Conservation (phyloP, 1,140 invertebrate species). For the Epicauta chinensis region DNA sequence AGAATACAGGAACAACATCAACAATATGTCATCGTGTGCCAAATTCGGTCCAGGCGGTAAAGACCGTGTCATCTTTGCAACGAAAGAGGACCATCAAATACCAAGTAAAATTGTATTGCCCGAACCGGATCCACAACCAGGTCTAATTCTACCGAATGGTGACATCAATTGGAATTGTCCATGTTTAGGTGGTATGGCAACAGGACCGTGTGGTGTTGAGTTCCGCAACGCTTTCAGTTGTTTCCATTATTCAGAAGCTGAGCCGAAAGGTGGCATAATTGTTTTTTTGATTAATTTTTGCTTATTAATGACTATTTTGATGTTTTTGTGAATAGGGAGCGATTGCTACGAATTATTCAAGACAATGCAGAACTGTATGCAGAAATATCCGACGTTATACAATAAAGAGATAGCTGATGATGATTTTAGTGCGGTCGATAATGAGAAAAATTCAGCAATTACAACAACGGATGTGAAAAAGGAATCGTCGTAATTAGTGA, state of each 20-base stretch:
- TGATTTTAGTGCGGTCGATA: slow-evolving; percentile 39
- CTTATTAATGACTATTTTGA: slow-evolving; percentile 4
- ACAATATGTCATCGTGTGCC: slow-evolving; percentile 45
- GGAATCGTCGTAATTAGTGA: neutral
- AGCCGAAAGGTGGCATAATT: slow-evolving; percentile 47
- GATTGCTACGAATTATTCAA: slow-evolving; percentile 89
- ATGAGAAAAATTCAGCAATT: slow-evolving; percentile 11
- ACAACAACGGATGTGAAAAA: neutral
- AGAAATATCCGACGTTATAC: slow-evolving; percentile 81
- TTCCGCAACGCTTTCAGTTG: slow-evolving; percentile 93
- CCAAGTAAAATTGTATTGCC: slow-evolving; percentile 69
- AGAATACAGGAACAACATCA: too few relatives aligned
- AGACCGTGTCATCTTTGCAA: slow-evolving; percentile 78
- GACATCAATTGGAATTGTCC: slow-evolving; percentile 97
- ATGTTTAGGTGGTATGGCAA: slow-evolving; percentile 91
- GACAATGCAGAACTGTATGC: slow-evolving; percentile 90
- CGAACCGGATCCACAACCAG: slow-evolving; percentile 65
- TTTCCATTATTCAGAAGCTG: slow-evolving; percentile 76
- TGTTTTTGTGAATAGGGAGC: slow-evolving; percentile 54
- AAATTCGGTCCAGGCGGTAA: slow-evolving; percentile 56
- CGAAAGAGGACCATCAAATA: slow-evolving; percentile 68
- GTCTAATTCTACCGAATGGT: slow-evolving; percentile 79
- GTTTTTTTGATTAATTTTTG: slow-evolving; percentile 12
- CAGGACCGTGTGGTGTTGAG: slow-evolving; percentile 87
- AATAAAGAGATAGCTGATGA: slow-evolving; percentile 54